Evolutionary conservation across 2,113 vertebrate genomes (phyloP).

Genomic region (Promerops cafer): DNA sequence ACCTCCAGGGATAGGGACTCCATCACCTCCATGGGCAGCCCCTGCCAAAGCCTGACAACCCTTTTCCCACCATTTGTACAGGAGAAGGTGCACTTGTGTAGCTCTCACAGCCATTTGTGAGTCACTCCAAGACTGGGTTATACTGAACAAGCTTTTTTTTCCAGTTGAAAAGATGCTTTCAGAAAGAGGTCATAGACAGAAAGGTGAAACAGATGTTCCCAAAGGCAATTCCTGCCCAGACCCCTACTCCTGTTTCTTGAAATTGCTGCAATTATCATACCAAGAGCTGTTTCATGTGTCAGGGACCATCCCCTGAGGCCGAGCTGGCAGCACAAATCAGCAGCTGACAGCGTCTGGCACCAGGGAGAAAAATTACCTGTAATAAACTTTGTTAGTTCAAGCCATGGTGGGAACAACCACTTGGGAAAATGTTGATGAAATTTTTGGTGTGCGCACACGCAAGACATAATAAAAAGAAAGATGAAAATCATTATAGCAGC

Average conservation of each 20-base stretch:
- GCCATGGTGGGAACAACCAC: background rate
- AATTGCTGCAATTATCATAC: slow-evolving; percentile 37
- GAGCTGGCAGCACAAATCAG: background rate
- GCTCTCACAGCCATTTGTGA: background rate
- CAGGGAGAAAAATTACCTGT: background rate
- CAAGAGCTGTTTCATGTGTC: background rate
- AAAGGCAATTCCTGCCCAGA: slow-evolving; percentile 5
- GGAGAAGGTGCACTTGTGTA: fast-evolving
- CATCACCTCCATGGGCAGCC: background rate
- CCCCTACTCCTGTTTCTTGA: slow-evolving; percentile 3
- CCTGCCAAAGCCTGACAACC: background rate
- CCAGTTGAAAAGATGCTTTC: background rate
- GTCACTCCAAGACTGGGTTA: background rate
- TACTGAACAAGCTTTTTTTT: background rate
- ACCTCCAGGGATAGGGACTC: background rate
- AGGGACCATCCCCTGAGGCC: background rate
- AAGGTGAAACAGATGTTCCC: slow-evolving; percentile 36
- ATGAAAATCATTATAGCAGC: background rate
- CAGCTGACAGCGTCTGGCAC: background rate
- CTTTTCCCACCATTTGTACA: background rate
- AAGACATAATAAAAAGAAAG: background rate
- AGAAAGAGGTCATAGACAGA: background rate
- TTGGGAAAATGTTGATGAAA: background rate
- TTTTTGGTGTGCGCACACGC: background rate
- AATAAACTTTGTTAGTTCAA: background rate